phyloP scores from a whole-genome alignment of 2,888 invertebrate genomes.

The Odontocerum albicorne region DNA sequence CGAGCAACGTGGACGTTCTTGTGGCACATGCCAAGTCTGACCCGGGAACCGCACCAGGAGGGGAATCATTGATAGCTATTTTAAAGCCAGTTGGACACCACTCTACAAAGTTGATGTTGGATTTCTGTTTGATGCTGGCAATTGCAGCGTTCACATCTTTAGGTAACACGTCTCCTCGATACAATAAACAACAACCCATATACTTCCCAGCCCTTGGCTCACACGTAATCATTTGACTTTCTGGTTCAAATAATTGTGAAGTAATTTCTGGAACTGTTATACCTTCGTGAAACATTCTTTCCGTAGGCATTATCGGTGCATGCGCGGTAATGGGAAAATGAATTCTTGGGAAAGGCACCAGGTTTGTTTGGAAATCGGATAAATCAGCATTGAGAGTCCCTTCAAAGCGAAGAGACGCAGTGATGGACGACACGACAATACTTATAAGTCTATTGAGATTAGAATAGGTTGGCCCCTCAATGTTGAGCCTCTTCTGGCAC shows the following conservation, averaged over 20 bases:
- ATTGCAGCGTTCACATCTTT: constrained; percentile 87
- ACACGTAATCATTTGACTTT: constrained; percentile 90
- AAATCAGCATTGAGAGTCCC: constrained; percentile 89
- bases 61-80: constrained; percentile 83
- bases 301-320: constrained; percentile 71
- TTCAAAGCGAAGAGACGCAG: constrained; percentile 84
- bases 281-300: constrained; percentile 70
- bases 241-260: constrained; percentile 84
- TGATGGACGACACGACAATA: constrained; percentile 84
- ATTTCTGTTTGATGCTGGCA: constrained; percentile 74
- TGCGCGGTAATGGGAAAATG: constrained; percentile 81
- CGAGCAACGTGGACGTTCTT: constrained; percentile 87
- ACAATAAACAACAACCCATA: constrained; percentile 87
- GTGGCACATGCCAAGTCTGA: constrained; percentile 81
- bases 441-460: constrained; percentile 86
- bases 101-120: constrained; percentile 86
- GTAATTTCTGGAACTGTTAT: constrained; percentile 83
- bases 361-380: constrained; percentile 89
- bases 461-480: constrained; percentile 81
- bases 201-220: constrained; percentile 83
- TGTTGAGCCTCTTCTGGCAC: constrained; percentile 80
- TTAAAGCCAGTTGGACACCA: constrained; percentile 95
- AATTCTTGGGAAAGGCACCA: constrained; percentile 90
- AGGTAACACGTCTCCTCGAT: constrained; percentile 88
- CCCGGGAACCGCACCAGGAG: constrained; percentile 74